A percentile compares a stretch with the other conserved stretches of the same genome.
Conservation (phyloP, 53 echinoderm and acorn worm species). For the Paelopatides confundens region DNA sequence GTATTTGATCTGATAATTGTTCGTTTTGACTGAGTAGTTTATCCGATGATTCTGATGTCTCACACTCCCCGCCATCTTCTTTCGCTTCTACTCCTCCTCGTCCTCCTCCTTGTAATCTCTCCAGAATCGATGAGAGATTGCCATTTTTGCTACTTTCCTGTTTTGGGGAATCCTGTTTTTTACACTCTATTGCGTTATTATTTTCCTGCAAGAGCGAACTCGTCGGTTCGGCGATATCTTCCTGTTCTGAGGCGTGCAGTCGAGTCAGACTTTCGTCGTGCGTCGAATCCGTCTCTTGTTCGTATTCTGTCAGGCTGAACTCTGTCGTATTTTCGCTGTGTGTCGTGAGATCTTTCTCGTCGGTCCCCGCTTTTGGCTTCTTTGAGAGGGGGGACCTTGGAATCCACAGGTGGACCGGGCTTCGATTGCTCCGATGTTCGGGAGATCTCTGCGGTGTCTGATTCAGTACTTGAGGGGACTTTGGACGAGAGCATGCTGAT, state of each 20-base stretch:
- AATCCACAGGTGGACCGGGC: slow-evolving; percentile 45
- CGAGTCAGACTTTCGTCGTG: not conserved
- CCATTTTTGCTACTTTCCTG: not conserved
- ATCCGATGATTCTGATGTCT: slow-evolving; percentile 8
- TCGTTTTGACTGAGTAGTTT: slow-evolving; percentile 11
- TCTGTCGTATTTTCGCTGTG: slow-evolving; percentile 53
- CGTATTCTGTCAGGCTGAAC: slow-evolving; percentile 41
- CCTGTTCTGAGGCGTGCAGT: not conserved
- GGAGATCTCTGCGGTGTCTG: slow-evolving; percentile 18
- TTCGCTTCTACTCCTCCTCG: too few species aligned
- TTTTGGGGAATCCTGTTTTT: not conserved
- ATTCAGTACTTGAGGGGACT: not conserved
- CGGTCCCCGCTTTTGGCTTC: slow-evolving; percentile 8
- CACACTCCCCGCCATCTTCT: not conserved
- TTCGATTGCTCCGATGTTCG: slow-evolving; percentile 40
- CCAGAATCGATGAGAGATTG: not conserved
- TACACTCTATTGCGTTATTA: not conserved
- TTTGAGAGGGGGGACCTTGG: slow-evolving; percentile 45
- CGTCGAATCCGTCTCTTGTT: not conserved
- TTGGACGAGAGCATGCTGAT: not conserved
- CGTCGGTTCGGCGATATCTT: slow-evolving; percentile 8
- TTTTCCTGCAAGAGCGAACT: slow-evolving; percentile 19
- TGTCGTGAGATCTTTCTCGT: not conserved
- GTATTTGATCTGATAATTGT: not conserved
- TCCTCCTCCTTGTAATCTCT: not conserved